These are phyloP conservation scores for Ceyx cyanopectus DNA, from an alignment of 2,113 vertebrate genomes.

Conservation along the genomic window DNA sequence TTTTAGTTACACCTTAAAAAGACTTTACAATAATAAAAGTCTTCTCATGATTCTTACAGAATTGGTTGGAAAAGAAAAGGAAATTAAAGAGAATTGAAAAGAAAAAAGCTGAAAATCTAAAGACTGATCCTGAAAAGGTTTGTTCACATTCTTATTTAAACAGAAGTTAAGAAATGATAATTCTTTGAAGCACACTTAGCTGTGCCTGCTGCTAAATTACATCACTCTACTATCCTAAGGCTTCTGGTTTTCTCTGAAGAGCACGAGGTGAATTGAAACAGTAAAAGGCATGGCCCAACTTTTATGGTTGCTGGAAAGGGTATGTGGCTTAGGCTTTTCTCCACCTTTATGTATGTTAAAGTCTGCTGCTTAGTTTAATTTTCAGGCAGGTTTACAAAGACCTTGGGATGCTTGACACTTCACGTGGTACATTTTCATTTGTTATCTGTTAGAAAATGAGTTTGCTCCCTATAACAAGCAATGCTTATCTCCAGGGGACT, in stretches of 20 bases:
- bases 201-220: not conserved
- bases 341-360: not conserved
- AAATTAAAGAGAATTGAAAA: conserved; percentile 81
- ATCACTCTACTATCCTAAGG: not conserved
- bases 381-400: not conserved
- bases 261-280: not conserved
- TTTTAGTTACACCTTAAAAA: not conserved
- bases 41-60: conserved; percentile 74
- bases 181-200: not conserved
- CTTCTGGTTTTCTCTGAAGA: not conserved
- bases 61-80: conserved; percentile 92
- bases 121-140: conserved; percentile 83
- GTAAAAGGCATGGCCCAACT: not conserved
- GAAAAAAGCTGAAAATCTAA: conserved; percentile 82
- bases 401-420: not conserved
- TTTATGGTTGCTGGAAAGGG: not conserved
- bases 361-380: not conserved
- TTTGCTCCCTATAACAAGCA: not conserved
- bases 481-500: not conserved
- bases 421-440: not conserved
- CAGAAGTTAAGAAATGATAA: not conserved
- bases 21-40: not conserved
- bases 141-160: not conserved
- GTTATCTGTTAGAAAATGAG: not conserved
- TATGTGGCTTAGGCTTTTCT: not conserved